Conservation (phyloP, 2,888 invertebrate genomes). For the Alitta virens region DNA sequence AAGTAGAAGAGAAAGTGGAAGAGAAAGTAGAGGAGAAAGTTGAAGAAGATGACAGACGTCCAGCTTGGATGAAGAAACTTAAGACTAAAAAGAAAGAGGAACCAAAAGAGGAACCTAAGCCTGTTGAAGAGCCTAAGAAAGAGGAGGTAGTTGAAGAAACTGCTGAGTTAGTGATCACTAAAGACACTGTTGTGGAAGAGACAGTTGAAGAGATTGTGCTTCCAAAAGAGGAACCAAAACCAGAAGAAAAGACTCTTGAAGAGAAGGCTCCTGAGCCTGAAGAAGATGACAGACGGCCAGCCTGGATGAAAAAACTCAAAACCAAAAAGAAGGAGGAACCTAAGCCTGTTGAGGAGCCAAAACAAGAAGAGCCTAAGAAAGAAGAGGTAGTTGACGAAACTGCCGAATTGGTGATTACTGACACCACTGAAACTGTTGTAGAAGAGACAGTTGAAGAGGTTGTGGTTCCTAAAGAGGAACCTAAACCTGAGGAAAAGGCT, state of each 20-base stretch:
- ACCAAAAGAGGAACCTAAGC: neutral
- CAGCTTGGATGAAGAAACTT: too few relatives aligned
- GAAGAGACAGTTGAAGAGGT: neutral
- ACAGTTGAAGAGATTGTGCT: too few relatives aligned
- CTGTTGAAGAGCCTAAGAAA: neutral
- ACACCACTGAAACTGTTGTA: neutral
- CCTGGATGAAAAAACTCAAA: neutral
- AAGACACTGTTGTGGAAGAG: too few relatives aligned
- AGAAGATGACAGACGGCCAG: neutral
- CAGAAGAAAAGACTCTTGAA: neutral
- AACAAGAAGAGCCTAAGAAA: neutral
- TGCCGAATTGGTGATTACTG: neutral
- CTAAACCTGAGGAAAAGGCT: neutral
- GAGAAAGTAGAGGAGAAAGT: too few relatives aligned
- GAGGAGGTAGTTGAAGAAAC: slow-evolving; percentile 2
- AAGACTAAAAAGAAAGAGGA: too few relatives aligned
- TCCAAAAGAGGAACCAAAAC: neutral
- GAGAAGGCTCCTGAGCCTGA: neutral
- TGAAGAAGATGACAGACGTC: too few relatives aligned
- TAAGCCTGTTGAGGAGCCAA: neutral
- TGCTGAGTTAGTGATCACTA: neutral
- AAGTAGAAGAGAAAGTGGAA: too few relatives aligned
- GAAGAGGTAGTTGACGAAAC: too few relatives aligned
- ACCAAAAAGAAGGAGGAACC: neutral
- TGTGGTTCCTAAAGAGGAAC: neutral